Percentiles rank a stretch among this genome's conserved stretches.
phyloP scores from a whole-genome alignment of 2,113 vertebrate genomes.

The Phalacrocorax carbo region DNA sequence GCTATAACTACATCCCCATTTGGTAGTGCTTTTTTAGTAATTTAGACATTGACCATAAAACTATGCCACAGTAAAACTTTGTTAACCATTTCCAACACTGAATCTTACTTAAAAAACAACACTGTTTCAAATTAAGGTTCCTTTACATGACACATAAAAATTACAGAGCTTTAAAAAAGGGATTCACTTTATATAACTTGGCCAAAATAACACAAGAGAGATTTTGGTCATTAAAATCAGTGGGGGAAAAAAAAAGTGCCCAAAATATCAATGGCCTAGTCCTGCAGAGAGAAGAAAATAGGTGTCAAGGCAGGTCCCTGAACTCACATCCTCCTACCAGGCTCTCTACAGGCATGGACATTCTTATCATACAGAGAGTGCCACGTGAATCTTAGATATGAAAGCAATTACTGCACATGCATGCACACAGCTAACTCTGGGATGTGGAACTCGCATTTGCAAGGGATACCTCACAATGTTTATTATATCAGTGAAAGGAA shows the following conservation, averaged over 20 bases:
- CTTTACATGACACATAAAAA: not conserved
- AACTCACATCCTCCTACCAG: not conserved
- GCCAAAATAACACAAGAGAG: not conserved
- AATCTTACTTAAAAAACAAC: not conserved
- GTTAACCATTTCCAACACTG: not conserved
- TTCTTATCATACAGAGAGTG: too few relatives aligned
- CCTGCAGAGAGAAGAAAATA: not conserved
- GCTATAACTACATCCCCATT: slow-evolving; percentile 22
- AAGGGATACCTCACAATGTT: not conserved
- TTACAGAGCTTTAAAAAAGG: not conserved
- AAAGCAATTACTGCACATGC: not conserved
- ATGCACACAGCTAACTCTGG: not conserved
- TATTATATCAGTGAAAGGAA: not conserved
- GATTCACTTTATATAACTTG: not conserved
- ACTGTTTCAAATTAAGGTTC: not conserved
- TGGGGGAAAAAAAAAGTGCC: not conserved
- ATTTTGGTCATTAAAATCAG: not conserved
- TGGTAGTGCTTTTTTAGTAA: not conserved
- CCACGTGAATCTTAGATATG: not conserved
- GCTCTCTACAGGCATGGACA: not conserved
- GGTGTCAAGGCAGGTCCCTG: not conserved
- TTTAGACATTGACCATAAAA: not conserved
- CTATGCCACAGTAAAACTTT: not conserved
- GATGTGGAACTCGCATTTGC: not conserved
- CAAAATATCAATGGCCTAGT: not conserved